Percentiles rank a stretch among this genome's conserved stretches.
phyloP scores from a whole-genome alignment of 2,113 vertebrate species.

The Corythaeola cristata region DNA sequence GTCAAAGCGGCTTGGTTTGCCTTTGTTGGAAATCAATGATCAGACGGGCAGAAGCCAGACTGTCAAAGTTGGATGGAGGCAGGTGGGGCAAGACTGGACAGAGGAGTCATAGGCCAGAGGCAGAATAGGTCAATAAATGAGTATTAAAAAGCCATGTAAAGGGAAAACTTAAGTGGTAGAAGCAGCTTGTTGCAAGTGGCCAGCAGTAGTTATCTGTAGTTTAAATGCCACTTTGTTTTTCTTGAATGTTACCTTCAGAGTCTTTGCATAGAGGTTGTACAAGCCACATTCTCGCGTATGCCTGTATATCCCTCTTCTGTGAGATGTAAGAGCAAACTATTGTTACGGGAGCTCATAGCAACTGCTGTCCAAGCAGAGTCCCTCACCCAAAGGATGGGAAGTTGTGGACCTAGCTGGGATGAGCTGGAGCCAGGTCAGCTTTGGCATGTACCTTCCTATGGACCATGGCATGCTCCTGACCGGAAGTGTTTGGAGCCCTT shows the following conservation, averaged over 20 bases:
- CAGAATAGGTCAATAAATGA: not conserved
- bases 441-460: not conserved
- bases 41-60: not conserved
- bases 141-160: not conserved
- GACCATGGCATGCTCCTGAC: not conserved
- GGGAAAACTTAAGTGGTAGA: not conserved
- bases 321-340: not conserved
- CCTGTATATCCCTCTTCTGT: not conserved
- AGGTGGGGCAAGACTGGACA: not conserved
- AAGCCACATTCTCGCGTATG: fast-evolving
- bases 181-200: not conserved
- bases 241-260: not conserved
- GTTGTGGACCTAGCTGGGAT: not conserved
- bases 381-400: not conserved
- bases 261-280: not conserved
- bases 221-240: not conserved
- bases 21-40: not conserved
- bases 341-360: not conserved
- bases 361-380: not conserved
- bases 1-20: not conserved
- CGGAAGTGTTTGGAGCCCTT: not conserved
- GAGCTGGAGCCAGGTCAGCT: not conserved
- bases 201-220: not conserved
- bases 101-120: not conserved
- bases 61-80: not conserved